Percentiles rank a stretch among this genome's conserved stretches.
These are phyloP conservation scores for Macrosoma leucophasiata DNA, from an alignment of 2,888 invertebrate genomes.

Conservation along the genomic window DNA sequence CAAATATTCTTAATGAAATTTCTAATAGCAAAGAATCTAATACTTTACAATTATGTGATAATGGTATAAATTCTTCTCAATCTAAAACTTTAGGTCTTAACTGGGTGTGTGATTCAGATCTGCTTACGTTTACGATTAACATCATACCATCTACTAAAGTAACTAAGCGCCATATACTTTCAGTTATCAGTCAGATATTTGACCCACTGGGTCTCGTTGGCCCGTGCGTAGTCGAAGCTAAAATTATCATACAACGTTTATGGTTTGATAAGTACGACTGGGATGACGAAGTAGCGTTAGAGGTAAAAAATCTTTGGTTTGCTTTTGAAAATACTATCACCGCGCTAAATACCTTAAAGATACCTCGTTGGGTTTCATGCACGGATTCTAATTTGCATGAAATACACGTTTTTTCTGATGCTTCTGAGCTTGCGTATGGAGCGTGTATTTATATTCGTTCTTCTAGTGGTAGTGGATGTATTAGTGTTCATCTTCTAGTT, in stretches of 20 bases:
- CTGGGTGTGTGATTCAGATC: too few relatives aligned
- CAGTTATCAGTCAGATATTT: slow-evolving; percentile 20
- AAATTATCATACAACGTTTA: slow-evolving; percentile 24
- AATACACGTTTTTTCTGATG: slow-evolving; percentile 1
- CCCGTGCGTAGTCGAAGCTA: slow-evolving; percentile 22
- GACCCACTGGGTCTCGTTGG: slow-evolving; percentile 24
- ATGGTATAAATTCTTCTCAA: too few relatives aligned
- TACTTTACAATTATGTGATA: too few relatives aligned
- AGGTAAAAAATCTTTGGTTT: background rate
- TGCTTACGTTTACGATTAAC: too few relatives aligned
- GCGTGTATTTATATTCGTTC: too few relatives aligned
- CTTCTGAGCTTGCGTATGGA: slow-evolving; percentile 1
- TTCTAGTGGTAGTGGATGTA: too few relatives aligned
- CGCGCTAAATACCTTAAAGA: slow-evolving; percentile 3
- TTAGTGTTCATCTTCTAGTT: too few relatives aligned
- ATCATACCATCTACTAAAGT: too few relatives aligned
- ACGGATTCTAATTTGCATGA: background rate
- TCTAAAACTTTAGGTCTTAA: too few relatives aligned
- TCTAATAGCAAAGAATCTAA: too few relatives aligned
- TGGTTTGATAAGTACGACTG: slow-evolving; percentile 24
- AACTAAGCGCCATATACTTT: too few relatives aligned
- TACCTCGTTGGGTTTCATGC: slow-evolving; percentile 1
- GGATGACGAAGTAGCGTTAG: slow-evolving; percentile 19
- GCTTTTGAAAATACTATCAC: slow-evolving; percentile 1
- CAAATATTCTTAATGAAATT: slow-evolving; percentile 5